Base-by-base conservation (phyloP, 2,888 invertebrate species). In the Micoletzkya japonica region DNA sequence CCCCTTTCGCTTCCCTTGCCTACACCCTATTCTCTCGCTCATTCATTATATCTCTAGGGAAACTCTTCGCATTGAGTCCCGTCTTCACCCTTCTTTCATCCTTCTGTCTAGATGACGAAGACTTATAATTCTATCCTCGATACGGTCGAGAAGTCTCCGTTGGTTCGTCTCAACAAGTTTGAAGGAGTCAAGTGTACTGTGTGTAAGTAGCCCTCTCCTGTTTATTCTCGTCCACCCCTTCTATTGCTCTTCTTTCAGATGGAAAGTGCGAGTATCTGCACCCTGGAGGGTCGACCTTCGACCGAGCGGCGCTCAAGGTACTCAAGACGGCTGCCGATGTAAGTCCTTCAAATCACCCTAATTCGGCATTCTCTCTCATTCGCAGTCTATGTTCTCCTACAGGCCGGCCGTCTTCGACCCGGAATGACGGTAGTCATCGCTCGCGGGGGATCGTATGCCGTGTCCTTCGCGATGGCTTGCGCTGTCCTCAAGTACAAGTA, bases 241-340 rank as follows among this genome's bases (percentile, higher is more conserved):
- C 4, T n/a, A 26, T 14, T 17, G 14, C 56, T 4, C 56, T 26
- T 17, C 30, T 86, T 87, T 74, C 85, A 96, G 95, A 93, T 89
- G 97, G 90, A 67, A 99, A 98, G 89, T 97, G 96, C 87, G 98
- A 98, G 87, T 99, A 91, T 86, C 89, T 97, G 82, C 99, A 95
- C 87, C 94, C 98, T 60, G 97, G 97, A 67, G 98, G 98, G 10
- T 96, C 95, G 34, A 92, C 95, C 0, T 95, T 96, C 86, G 95
- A 95, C 86, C 90, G 95, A 67, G 97, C 98, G 84, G 97, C 92
- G 1, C 90, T 91, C 81, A 89, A 97, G 75, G 97, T 98, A 95
- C 90, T 99, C 0, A 90, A 91, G 49, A 36, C 56, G 32, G 57
- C 72, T 97, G 86, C 97, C 97, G 30, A 57, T 30, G 68, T 68